phyloP scores from a whole-genome alignment of 2,113 vertebrate species.

The Pterocles orientalis region DNA sequence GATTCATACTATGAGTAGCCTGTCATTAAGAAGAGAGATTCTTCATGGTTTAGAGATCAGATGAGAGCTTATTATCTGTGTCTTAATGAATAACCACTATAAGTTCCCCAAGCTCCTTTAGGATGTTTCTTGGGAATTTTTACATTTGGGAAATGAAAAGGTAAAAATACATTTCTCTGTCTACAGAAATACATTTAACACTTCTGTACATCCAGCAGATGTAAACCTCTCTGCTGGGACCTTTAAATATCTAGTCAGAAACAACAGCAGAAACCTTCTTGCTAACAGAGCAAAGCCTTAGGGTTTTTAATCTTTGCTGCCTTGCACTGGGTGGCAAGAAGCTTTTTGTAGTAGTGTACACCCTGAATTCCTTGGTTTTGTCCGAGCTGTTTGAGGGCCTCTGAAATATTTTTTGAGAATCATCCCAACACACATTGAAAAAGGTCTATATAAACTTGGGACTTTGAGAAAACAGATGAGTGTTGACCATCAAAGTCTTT shows the following conservation, averaged over 20 bases:
- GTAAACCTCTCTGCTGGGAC: background rate
- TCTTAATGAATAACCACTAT: background rate
- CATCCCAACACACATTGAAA: background rate
- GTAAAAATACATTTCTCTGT: background rate
- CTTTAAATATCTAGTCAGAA: background rate
- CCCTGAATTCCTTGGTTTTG: background rate
- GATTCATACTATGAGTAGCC: background rate
- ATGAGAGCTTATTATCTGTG: background rate
- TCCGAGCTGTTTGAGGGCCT: background rate
- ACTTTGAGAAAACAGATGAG: background rate
- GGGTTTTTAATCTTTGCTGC: background rate
- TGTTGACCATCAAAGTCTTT: background rate
- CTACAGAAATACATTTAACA: background rate
- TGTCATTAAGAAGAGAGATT: background rate
- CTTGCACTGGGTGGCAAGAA: background rate
- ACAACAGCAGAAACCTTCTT: background rate
- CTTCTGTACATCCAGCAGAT: background rate
- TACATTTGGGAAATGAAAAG: background rate
- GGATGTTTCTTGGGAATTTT: background rate
- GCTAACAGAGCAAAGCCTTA: background rate
- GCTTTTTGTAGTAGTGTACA: background rate
- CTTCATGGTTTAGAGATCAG: background rate
- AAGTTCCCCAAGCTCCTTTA: background rate
- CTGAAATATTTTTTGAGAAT: background rate
- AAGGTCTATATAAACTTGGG: background rate